Conservation (phyloP, 1,140 invertebrate species). For the Macrobrachium rosenbergii region DNA sequence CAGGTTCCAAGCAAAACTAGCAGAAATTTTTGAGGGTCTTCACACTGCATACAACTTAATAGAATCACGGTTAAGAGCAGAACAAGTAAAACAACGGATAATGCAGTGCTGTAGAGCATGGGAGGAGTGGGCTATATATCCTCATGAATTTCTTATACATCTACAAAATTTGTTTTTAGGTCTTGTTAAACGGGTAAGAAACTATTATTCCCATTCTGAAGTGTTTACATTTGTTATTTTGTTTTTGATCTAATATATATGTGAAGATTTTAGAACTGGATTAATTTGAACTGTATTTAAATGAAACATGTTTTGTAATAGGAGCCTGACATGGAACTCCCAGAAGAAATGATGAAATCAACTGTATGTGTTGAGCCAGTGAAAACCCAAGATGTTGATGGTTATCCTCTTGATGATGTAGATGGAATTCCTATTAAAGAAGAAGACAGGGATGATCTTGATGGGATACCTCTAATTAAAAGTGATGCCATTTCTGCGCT, state of each 20-base stretch:
- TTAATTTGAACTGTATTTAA: no score
- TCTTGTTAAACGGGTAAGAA: slow-evolving; percentile 70
- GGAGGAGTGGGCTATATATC: slow-evolving; percentile 98
- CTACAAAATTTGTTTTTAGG: slow-evolving; percentile 94
- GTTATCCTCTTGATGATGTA: slow-evolving; percentile 74
- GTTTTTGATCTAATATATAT: background rate
- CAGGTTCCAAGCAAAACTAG: slow-evolving; percentile 89
- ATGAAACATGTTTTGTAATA: background rate
- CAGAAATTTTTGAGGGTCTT: slow-evolving; percentile 89
- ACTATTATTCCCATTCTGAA: background rate
- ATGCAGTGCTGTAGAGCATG: slow-evolving; percentile 94
- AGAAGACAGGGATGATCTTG: slow-evolving; percentile 74
- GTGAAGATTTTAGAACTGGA: background rate
- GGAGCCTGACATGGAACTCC: slow-evolving; percentile 5
- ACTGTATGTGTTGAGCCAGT: background rate
- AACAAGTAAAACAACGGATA: slow-evolving; percentile 97
- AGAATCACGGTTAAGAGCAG: slow-evolving; percentile 91
- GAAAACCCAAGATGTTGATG: slow-evolving; percentile 67
- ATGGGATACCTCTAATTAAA: slow-evolving; percentile 76
- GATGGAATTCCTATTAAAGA: slow-evolving; percentile 76
- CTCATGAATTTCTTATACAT: slow-evolving; percentile 91
- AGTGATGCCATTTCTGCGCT: slow-evolving; percentile 66
- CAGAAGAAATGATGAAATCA: background rate
- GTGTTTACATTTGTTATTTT: background rate
- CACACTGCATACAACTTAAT: slow-evolving; percentile 83